phyloP scores from a whole-genome alignment of 2,113 vertebrate genomes.

The Muscicapa adusta region DNA sequence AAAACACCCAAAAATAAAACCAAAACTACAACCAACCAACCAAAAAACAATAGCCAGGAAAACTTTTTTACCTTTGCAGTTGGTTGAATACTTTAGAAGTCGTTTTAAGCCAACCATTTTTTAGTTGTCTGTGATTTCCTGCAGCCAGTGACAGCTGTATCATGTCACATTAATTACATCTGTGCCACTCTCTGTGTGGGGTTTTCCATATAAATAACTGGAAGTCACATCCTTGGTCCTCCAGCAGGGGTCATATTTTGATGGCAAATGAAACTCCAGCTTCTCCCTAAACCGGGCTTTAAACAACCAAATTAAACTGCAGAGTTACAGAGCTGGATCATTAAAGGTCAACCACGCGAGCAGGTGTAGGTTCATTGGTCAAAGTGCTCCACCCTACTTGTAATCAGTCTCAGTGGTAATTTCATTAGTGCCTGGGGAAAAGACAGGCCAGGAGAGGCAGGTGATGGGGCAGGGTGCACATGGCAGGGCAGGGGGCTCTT shows the following conservation, averaged over 20 bases:
- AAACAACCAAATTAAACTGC: background rate
- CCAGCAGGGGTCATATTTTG: conserved; percentile 43
- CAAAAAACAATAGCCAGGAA: background rate
- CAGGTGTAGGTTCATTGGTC: conserved; percentile 36
- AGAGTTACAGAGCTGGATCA: background rate
- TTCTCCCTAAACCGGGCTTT: background rate
- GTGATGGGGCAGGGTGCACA: background rate
- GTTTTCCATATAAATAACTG: fast-evolving
- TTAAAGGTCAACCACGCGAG: conserved; percentile 51
- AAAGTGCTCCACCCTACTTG: conserved; percentile 16
- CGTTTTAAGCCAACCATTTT: background rate
- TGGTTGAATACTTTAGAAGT: background rate
- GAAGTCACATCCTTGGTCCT: background rate
- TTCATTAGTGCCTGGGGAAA: conserved; percentile 59
- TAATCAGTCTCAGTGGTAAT: conserved; percentile 31
- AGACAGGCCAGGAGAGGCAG: background rate
- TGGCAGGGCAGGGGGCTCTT: background rate
- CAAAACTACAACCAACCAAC: background rate
- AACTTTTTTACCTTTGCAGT: background rate
- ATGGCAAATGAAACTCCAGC: conserved; percentile 1
- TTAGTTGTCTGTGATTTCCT: background rate
- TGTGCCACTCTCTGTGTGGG: fast-evolving
- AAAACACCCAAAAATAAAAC: background rate
- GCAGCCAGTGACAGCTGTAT: background rate
- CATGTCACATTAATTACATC: background rate